Base-by-base conservation (phyloP, 2,113 vertebrate species). In the Psammodynastes pulverulentus region DNA sequence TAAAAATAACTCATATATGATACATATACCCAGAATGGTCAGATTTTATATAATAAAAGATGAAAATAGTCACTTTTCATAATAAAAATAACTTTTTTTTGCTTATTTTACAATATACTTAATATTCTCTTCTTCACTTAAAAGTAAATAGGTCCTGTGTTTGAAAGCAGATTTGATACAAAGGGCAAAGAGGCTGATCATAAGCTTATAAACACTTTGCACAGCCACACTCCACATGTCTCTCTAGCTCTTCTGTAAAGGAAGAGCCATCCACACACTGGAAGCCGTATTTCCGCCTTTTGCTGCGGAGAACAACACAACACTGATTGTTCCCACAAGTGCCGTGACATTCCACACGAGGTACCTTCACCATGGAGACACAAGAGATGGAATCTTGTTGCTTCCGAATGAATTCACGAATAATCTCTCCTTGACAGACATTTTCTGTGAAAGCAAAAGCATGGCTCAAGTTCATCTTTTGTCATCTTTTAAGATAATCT, bases 81-180 rank as follows among this genome's bases (percentile, higher is more conserved):
- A 99, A 99, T 99, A 99, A 99, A 99, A 99, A 99, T 99, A 99
- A 99, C 99, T 99, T 99, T 99, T 98, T 99, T 98, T 98, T 97
- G 98, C 98, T 98, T 99, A 99, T 99, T 98, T 99, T 99, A 99
- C 99, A 99, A 99, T 99, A 99, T 99, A 99, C 98, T 99, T 99
- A 98, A 98, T 98, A 98, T 94, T 98, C 97, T 98, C 96, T 96
- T 97, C 96, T 97, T 97, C 97, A 97, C 97, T 97, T 97, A 93
- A 92, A 93, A 95, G 95, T 93, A 97, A 95, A 95, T 92, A 96
- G 95, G 97, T 98, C 97, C 98, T 95, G 5, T 97, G 93, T 92
- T 95, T 89, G 92, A 94, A 95, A 94, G 86, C 95, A 91, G 90
- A 95, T 94, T 79, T 92, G 94, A 93, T 94, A 94, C 98, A 98